phyloP scores from a whole-genome alignment of 2,888 invertebrate genomes.

The Azorinus chamasolen region DNA sequence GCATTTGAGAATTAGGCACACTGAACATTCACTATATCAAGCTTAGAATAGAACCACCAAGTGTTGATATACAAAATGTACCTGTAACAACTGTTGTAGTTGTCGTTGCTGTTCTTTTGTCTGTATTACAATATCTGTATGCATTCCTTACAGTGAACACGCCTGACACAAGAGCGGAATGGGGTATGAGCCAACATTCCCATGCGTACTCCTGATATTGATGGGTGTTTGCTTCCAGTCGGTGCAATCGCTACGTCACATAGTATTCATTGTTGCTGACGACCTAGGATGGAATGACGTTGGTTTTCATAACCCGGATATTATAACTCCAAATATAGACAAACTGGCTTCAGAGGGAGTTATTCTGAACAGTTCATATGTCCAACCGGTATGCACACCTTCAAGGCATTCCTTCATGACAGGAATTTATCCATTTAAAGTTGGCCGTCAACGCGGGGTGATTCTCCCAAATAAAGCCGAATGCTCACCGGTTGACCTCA shows the following conservation, averaged over 20 bases:
- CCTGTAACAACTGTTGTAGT: too few relatives aligned
- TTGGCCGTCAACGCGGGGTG: conserved; percentile 69
- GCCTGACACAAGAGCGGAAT: too few relatives aligned
- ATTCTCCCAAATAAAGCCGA: conserved; percentile 62
- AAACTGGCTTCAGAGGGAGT: conserved; percentile 52
- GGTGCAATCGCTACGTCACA: conserved; percentile 34
- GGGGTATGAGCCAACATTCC: too few relatives aligned
- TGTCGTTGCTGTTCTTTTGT: too few relatives aligned
- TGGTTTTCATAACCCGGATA: conserved; percentile 53
- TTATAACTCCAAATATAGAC: conserved; percentile 60
- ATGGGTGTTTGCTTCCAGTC: too few relatives aligned
- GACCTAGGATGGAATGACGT: conserved; percentile 70
- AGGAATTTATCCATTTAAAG: conserved; percentile 63
- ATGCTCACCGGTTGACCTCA: conserved; percentile 67
- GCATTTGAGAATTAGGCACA: too few relatives aligned
- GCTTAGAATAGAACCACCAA: too few relatives aligned
- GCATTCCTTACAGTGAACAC: too few relatives aligned
- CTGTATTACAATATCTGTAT: too few relatives aligned
- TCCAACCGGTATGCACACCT: conserved; percentile 56
- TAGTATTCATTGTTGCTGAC: conserved; percentile 72
- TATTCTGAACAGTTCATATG: conserved; percentile 58
- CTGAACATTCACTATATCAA: too few relatives aligned
- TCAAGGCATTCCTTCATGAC: conserved; percentile 60
- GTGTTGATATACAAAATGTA: too few relatives aligned
- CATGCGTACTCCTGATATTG: too few relatives aligned